Base-by-base conservation (phyloP, 2,797 vertebrate species). In the Hypotaenidia philippensis region DNA sequence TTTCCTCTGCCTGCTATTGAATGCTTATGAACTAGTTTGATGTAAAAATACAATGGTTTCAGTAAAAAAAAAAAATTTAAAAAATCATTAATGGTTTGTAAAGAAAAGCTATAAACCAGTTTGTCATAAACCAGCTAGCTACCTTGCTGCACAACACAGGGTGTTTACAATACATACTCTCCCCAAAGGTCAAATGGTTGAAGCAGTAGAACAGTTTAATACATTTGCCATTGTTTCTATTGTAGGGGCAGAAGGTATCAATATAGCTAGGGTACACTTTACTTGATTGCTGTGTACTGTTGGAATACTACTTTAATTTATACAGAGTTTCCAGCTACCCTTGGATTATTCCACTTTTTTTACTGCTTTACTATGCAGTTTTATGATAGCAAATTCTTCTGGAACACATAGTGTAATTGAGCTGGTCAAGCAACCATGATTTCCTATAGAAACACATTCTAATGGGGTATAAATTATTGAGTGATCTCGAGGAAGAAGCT, bases 381-480 rank as follows among this genome's bases (percentile, higher is more conserved):
- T 91, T 87, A 47, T 44, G 74, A 84, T 11, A 88, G 79, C 10
- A 85, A 83, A 87, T 83, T 94, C 87, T 95, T 87, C 68, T 85
- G 36, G 65, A 74, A 75, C 50, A 86, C 40, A 70, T 6, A 90
- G 63, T 25, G 82, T 83, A 90, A 90, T 31, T 57, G 50, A 95
- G 87, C 49, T 77, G 92, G 80, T 40, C 87, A 93, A 93, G 13
- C 57, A 93, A 55, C 34, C 66, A 66, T 53, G 41, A 93, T 90
- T 92, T 94, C 36, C 57, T 34, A 82, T 34, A 87, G 91, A 95
- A 96, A 83, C 31, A 59, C 40, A 70, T 77, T 80, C 66, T 60
- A 76, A 64, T 56, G 71, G 29, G 17, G 44, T 90, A 93, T 31
- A 64, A 84, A 85, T 70, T 66, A 78, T 29, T 76, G 56, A 56